Evolutionary conservation across 92 coral and sea anemone genomes (phyloP), one percentile per base, ranked within the genome.

Genomic region (Bergia puertoricense): DNA sequence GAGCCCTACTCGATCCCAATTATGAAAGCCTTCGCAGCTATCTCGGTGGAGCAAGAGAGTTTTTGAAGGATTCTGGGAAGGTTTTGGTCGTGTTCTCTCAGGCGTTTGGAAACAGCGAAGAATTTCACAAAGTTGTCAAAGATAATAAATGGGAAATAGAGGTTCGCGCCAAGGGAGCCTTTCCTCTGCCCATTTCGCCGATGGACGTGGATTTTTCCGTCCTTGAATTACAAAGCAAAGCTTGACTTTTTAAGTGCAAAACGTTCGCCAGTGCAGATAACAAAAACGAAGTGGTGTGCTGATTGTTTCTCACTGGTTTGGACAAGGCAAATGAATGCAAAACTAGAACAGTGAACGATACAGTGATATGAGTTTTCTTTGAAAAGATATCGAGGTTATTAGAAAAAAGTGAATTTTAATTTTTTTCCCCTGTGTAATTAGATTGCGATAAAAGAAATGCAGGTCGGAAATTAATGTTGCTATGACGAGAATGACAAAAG

Each of bases 61-160:
- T 85, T 69, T 86, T 92, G 2, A 92, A 90, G 85, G 83, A 90
- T 23, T 54, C 86, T 46, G 91, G 92, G 7, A 85, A 90, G 36
- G 16, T 92, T 7, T 80, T 90, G 51, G 72, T 90, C 18, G 94
- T 90, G 43, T 91, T 91, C 85, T 91, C 94, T 20, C 80, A 89
- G 36, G 82, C 83, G 50, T 72, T 91, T 38, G 94, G 94, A 15
- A 85, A 87, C n/a, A 79, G 90, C 69, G 89, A 91, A 2, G 80
- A 89, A n/a, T 80, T 91, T 77, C 78, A 80, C 13, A 74, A 88
- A 68, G 45, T 86, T 37, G 82, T 91, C 85, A 81, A 76, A 4
- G 94, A 92, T 20, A 86, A 90, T 42, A 90, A 92, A 78, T 92
- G 94, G 94, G 87, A 84, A 46, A 11, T 30, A 16, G 67, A 84